phyloP scores from a whole-genome alignment of 2,888 invertebrate species.

The Hirtodrosophila cameraria region DNA sequence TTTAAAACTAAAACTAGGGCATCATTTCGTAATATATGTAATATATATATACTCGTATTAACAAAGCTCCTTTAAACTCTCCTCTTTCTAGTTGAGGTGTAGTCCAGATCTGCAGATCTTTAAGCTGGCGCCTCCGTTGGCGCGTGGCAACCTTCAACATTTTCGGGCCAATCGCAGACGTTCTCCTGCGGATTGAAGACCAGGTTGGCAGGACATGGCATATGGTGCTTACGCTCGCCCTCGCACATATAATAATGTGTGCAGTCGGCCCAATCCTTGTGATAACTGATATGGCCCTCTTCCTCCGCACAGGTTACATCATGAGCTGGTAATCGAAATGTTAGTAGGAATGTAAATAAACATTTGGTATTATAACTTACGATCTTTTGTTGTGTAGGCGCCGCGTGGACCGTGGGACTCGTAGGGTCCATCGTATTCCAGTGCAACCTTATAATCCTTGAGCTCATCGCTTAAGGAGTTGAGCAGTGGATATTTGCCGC shows the following conservation, averaged over 20 bases:
- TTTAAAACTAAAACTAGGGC: conserved; percentile 57
- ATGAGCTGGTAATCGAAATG: conserved; percentile 86
- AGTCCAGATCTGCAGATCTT: conserved; percentile 6
- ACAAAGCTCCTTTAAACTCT: conserved; percentile 28
- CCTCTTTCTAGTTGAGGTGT: too few relatives aligned
- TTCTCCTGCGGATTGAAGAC: conserved; percentile 97
- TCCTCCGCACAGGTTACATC: conserved; percentile 96
- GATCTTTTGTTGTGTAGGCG: conserved; percentile 94
- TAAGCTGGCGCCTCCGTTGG: conserved; percentile 87
- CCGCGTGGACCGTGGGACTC: conserved; percentile 89
- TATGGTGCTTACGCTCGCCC: conserved; percentile 96
- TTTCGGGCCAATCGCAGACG: conserved; percentile 98
- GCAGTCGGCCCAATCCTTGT: conserved; percentile 94
- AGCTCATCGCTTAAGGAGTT: conserved; percentile 94
- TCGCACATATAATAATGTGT: conserved; percentile 98
- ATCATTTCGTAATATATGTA: conserved; percentile 51
- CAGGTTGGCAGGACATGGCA: conserved; percentile 96
- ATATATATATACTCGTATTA: conserved; percentile 48
- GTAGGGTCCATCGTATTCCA: conserved; percentile 94
- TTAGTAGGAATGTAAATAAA: neutral
- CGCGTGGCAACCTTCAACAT: conserved; percentile 93
- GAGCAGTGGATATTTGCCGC: conserved; percentile 95
- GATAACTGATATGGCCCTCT: conserved; percentile 97
- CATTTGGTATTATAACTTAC: conserved; percentile 86
- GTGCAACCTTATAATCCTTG: conserved; percentile 90